phyloP scores from a whole-genome alignment of 2,113 vertebrate genomes.

The Cyprinodon variegatus region DNA sequence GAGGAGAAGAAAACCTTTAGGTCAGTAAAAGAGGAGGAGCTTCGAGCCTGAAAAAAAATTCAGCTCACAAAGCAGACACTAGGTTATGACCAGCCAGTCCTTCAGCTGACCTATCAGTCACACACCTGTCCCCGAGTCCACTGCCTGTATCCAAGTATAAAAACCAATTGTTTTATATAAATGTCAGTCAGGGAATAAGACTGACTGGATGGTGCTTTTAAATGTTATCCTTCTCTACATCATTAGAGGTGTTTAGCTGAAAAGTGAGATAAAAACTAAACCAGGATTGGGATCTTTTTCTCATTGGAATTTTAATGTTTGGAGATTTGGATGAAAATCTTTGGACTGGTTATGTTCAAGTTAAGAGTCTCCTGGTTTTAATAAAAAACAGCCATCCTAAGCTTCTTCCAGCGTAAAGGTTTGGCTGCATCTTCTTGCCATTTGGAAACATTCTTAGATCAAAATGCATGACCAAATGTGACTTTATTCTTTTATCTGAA shows the following conservation, averaged over 20 bases:
- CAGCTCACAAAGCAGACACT: too few species aligned
- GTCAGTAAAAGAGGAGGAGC: too few species aligned
- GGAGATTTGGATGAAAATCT: not conserved
- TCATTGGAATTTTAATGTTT: conserved; percentile 15
- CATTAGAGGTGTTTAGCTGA: conserved; percentile 39
- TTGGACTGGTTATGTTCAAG: not conserved
- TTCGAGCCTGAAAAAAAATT: too few species aligned
- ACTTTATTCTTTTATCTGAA: not conserved
- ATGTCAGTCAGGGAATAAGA: conserved; percentile 4
- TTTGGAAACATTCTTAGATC: conserved; percentile 45
- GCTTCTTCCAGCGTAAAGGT: conserved; percentile 20
- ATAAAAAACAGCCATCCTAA: conserved; percentile 45
- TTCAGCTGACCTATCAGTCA: too few species aligned
- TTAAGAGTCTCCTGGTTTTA: conserved; percentile 11
- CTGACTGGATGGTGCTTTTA: conserved; percentile 51
- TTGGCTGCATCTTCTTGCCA: conserved; percentile 32
- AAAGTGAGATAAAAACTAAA: conserved; percentile 26
- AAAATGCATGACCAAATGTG: conserved; percentile 19
- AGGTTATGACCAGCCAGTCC: too few species aligned
- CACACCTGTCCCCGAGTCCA: too few species aligned
- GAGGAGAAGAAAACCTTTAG: too few species aligned
- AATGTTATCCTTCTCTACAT: conserved; percentile 22
- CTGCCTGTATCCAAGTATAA: too few species aligned
- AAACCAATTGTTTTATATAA: too few species aligned
- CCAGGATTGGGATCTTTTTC: too few species aligned